phyloP scores from a whole-genome alignment of 2,888 invertebrate genomes.

The Dichetophora obliterata region DNA sequence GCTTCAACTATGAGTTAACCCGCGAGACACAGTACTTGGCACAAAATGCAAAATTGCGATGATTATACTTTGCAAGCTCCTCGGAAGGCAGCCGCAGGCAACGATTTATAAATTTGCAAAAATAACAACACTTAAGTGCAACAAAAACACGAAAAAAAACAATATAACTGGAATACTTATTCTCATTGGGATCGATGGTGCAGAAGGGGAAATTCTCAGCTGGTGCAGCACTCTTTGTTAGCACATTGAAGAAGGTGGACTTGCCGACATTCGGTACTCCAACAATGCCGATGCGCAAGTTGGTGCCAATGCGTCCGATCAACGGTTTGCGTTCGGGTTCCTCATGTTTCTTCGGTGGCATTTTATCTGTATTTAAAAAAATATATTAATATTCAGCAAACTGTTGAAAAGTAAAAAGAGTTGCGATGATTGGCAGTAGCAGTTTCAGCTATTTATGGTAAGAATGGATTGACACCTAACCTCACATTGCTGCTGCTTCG shows the following conservation, averaged over 20 bases:
- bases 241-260: slow-evolving; percentile 99
- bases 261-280: slow-evolving; percentile 97
- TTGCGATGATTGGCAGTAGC: neutral
- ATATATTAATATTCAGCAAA: neutral
- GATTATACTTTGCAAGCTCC: slow-evolving; percentile 9
- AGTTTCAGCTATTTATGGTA: slow-evolving; percentile 38
- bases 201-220: slow-evolving; percentile 99
- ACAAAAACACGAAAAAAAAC: neutral
- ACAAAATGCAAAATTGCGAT: slow-evolving; percentile 28
- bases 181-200: slow-evolving; percentile 99
- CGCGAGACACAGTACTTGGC: neutral
- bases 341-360: slow-evolving; percentile 88
- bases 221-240: slow-evolving; percentile 96
- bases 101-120: slow-evolving; percentile 5
- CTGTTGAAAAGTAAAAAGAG: neutral
- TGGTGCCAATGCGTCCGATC: slow-evolving; percentile 95
- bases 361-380: slow-evolving; percentile 49
- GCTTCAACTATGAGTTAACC: too few relatives aligned
- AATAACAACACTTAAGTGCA: neutral
- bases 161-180: slow-evolving; percentile 80
- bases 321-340: slow-evolving; percentile 90
- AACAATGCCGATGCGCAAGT: slow-evolving; percentile 95
- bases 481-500: slow-evolving; percentile 36
- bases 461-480: slow-evolving; percentile 42
- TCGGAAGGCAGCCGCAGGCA: neutral